Percentiles rank a stretch among this genome's conserved stretches.
Evolutionary conservation across 2,113 vertebrate genomes (phyloP).

Genomic region (Elephantulus edwardii): DNA sequence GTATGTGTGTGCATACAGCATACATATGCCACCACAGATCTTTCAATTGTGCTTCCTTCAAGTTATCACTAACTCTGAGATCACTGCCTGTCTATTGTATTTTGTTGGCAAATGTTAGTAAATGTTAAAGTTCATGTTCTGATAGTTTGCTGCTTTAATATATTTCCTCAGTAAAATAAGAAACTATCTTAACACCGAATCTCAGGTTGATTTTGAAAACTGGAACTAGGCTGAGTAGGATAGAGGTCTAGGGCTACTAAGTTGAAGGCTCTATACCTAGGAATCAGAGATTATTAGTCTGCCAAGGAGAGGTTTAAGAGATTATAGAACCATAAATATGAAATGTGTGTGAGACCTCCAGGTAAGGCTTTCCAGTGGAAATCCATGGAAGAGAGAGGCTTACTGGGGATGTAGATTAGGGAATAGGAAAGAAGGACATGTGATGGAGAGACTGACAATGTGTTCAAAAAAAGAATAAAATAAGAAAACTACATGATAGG

Average conservation of each 20-base stretch:
- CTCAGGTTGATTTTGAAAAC: not conserved
- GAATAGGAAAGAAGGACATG: accelerated
- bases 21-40: not conserved
- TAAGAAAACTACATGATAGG: not conserved
- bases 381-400: not conserved
- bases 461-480: not conserved
- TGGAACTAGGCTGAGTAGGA: not conserved
- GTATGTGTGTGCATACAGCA: not conserved
- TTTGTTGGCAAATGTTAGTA: not conserved
- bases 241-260: not conserved
- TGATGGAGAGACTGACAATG: not conserved
- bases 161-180: not conserved
- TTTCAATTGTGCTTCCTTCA: not conserved
- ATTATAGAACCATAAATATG: not conserved
- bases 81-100: not conserved
- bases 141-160: not conserved
- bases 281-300: not conserved
- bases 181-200: not conserved
- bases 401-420: not conserved
- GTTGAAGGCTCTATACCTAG: not conserved
- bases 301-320: not conserved
- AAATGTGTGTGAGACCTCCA: not conserved
- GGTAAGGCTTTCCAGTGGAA: not conserved
- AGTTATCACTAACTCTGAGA: not conserved
- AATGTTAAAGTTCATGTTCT: not conserved